These are phyloP conservation scores for Ariopsis seemanni DNA, from an alignment of 2,113 vertebrate genomes.

Conservation along the genomic window DNA sequence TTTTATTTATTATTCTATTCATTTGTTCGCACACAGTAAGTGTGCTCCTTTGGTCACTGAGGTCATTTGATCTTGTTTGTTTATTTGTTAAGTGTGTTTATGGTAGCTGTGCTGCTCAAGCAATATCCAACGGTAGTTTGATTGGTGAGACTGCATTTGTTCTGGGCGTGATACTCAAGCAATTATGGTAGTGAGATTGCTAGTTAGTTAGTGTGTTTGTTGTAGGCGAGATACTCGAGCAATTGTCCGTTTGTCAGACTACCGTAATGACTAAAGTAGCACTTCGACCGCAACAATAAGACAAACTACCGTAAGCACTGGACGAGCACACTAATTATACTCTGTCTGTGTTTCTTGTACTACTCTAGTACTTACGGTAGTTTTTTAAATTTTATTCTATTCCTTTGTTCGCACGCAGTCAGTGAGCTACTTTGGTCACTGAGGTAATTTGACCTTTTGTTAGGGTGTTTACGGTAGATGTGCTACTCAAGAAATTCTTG, in stretches of 20 bases:
- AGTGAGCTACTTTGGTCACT: background rate
- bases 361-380: background rate
- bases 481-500: background rate
- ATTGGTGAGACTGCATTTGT: too few relatives aligned
- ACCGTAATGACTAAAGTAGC: background rate
- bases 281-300: too few relatives aligned
- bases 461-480: background rate
- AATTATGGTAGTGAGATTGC: background rate
- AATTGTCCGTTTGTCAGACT: background rate
- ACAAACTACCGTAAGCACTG: background rate
- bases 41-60: background rate
- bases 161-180: too few relatives aligned
- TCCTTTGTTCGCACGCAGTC: background rate
- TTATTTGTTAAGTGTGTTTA: background rate
- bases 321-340: too few relatives aligned
- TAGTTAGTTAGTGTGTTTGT: background rate
- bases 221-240: background rate
- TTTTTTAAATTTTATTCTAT: background rate
- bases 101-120: background rate
- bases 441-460: background rate
- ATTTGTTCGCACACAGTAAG: background rate
- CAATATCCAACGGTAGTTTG: background rate
- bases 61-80: background rate
- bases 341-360: background rate
- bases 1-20: background rate